Evolutionary conservation across 2,113 vertebrate genomes (phyloP), one percentile per base, ranked within the genome.

Genomic region (Neotoma lepida): DNA sequence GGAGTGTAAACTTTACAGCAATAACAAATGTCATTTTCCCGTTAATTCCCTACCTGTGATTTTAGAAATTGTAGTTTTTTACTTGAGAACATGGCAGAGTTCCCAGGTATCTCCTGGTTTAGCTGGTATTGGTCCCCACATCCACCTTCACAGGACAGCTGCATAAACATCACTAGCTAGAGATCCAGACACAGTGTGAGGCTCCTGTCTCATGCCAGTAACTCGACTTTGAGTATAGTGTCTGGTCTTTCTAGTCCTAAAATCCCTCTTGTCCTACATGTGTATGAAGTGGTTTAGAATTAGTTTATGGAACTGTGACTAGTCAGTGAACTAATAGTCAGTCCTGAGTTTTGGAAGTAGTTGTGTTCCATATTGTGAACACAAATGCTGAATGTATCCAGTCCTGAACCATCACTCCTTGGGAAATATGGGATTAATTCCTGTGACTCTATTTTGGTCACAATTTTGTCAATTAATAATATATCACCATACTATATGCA

Each of bases 21-120:
- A 93, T 17, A 96, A 89, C 78, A 91, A 88, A 85, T n/a, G 33
- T 4, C 20, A 4, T 73, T 93, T 96, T 96, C 88, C 85, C 22
- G 17, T 90, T 95, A 66, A 68, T 87, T 63, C 46, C 73, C 74
- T 91, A 63, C 89, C 51, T 85, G 49, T 91, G 51, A 78, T 84
- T 96, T 91, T 76, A 93, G 73, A 78, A 89, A 93, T 76, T 85
- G n/a, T n/a, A n/a, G n/a, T n/a, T n/a, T 95, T 26, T 46, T 77
- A 28, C 24, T 87, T 95, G 73, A 89, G 58, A 91, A 20, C 4
- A 35, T 54, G n/a, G 44, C 49, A 71, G 12, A 87, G 46, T 84
- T 86, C 82, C 41, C 15, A 39, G 77, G 56, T 49, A 39, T 82
- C 41, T 66, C 28, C 61, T 86, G 39, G 49, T 14, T 74, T 41